Evolutionary conservation across 2,888 invertebrate species (phyloP).

Genomic region (Neoascia interrupta): DNA sequence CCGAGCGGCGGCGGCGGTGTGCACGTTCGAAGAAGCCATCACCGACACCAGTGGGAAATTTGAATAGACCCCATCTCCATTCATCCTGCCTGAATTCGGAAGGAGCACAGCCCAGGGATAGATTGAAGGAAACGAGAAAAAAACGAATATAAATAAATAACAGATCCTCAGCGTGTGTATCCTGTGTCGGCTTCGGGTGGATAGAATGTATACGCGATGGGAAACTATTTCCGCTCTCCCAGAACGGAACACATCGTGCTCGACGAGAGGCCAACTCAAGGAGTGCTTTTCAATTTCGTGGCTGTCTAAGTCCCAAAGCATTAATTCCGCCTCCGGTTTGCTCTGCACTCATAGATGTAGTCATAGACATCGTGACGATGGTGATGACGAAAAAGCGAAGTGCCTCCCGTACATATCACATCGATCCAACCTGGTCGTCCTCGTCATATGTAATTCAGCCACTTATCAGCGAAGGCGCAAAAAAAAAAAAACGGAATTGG

Average conservation of each 20-base stretch:
- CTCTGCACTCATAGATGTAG: conserved; percentile 10
- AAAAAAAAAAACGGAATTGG: conserved; percentile 25
- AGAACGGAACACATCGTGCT: conserved; percentile 40
- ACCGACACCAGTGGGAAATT: conserved; percentile 44
- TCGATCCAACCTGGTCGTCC: no score
- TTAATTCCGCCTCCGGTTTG: conserved; percentile 37
- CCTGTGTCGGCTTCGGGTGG: conserved; percentile 1
- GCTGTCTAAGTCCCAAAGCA: conserved; percentile 22
- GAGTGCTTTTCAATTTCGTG: conserved; percentile 43
- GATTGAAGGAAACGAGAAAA: conserved; percentile 28
- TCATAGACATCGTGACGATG: background rate
- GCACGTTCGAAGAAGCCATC: conserved; percentile 49
- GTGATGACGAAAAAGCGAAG: background rate
- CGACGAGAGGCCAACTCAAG: background rate
- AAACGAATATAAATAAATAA: conserved; percentile 62
- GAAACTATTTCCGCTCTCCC: conserved; percentile 56
- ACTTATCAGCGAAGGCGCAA: background rate
- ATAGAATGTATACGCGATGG: conserved; percentile 22
- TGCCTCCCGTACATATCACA: conserved; percentile 15
- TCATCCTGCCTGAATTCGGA: no score
- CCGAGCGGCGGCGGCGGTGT: no score
- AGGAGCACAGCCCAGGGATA: conserved; percentile 10
- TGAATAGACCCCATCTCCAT: conserved; percentile 43
- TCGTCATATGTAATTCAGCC: background rate
- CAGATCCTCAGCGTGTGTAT: conserved; percentile 16